Base-by-base conservation (phyloP, 1,140 invertebrate genomes). In the Micrasema longulum region DNA sequence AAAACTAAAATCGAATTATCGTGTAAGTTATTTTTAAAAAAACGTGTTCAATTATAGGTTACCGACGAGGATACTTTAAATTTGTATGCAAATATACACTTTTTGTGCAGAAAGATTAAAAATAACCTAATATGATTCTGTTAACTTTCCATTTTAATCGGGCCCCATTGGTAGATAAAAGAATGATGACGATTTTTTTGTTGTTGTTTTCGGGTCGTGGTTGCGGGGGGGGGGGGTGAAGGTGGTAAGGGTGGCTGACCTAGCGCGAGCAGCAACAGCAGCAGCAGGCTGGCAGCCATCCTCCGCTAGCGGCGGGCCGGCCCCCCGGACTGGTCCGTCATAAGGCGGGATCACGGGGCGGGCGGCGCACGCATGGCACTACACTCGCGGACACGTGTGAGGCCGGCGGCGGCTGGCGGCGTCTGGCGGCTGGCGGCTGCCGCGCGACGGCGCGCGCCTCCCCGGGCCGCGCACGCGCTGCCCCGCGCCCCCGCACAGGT, bases 401-500 rank as follows among this genome's bases (percentile, higher is more conserved):
- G 80, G 78, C 74, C 80, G 78, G 76, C 81, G 76, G 81, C 78
- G 78, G 79, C 79, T 80, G 77, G 53, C 53, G 38, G 38, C 57
- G 81, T 76, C 77, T 81, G 71, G 73, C 77, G 77, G 79, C 77
- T 78, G 80, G 79, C 81, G 81, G 81, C 81, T 81, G 79, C 83
- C 78, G 80, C 77, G 79, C 79, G 80, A 79, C 79, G 82, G 81
- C 81, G 80, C 82, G 69, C 64, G 57, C 80, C 80, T 77, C 48
- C 60, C 55, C 48, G 43, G 41, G 31, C 50, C 71, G 63, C 64
- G 43, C 70, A 14, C 4, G 70, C 64, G 77, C 81, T 35, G 77
- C 77, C 72, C 76, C 75, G 52, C 69, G 70, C 31, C 64, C 52
- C 23, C 12, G 18, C 35, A 35, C 69, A n/a, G 20, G 36, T 55